Base-by-base conservation (phyloP, 2,888 invertebrate species). In the Cheilosia soror region DNA sequence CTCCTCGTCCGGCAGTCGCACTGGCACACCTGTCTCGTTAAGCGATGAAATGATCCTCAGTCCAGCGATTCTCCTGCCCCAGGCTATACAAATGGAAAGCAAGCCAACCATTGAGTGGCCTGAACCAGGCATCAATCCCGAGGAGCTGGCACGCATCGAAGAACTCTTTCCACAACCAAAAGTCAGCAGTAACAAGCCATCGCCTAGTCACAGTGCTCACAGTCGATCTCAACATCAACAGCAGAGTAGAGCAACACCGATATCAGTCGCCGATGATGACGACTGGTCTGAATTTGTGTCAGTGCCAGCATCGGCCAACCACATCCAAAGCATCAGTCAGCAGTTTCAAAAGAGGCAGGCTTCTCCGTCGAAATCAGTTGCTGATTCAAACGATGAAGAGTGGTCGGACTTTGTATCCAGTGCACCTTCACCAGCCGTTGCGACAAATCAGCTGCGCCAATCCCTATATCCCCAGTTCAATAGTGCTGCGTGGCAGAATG, bases 331-430 rank as follows among this genome's bases (percentile, higher is more conserved):
- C 25, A 87, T 79, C 5, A 83, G 78, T 47, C 87, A 84, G 49
- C 80, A 80, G 20, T 76, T 80, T 53, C 87, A 87, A 53, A 57
- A 68, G 31, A 80, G 87, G 73, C 75, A 88, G 79, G 55, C 88
- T 79, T 79, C 87, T 31, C 73, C 86, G 63, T 57, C 75, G 11
- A 87, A 69, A 63, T 49, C 65, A 42, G 31, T 40, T 0, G 6
- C 65, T 15, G 84, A 80, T 6, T n/a, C 60, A 6, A 80, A 88
- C 86, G 93, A 94, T 31, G 94, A 93, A 75, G 94, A 94, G 87
- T 94, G 94, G 94, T 93, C 93, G 3, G 94, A 94, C 88, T 94
- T 94, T 89, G 93, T 94, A 5, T 93, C 93, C n/a, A 93, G 93
- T 88, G 91, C 91, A 9, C 92, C 93, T 3, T 71, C 57, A 55